Evolutionary conservation across 2,888 invertebrate species (phyloP).

Genomic region (Andrena trimmerana): DNA sequence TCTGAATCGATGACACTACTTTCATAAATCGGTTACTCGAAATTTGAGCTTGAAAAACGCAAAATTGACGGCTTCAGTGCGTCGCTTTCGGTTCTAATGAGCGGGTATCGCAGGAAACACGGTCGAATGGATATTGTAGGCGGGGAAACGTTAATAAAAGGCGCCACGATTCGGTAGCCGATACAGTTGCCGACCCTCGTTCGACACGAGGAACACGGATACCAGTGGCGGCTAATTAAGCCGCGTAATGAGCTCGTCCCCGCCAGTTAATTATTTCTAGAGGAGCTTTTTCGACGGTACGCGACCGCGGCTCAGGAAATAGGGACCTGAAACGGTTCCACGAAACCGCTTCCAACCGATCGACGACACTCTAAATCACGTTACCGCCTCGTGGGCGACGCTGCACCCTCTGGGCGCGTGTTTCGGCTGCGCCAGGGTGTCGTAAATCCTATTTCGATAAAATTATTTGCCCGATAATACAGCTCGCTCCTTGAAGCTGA

Average conservation of each 20-base stretch:
- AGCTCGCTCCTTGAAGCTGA: background rate
- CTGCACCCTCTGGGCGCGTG: background rate
- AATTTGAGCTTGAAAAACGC: background rate
- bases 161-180: constrained; percentile 38
- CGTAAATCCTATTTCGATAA: background rate
- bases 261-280: constrained; percentile 77
- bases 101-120: constrained; percentile 33
- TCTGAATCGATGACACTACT: too few species aligned
- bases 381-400: constrained; percentile 13
- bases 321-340: constrained; percentile 72
- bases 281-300: background rate
- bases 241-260: constrained; percentile 78
- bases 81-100: background rate
- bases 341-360: constrained; percentile 63
- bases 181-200: constrained; percentile 26
- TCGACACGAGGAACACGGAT: constrained; percentile 13
- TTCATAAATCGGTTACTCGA: background rate
- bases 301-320: constrained; percentile 57
- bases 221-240: constrained; percentile 76
- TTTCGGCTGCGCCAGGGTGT: too few species aligned
- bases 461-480: background rate
- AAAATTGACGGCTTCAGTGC: background rate
- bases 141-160: constrained; percentile 25
- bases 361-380: constrained; percentile 69
- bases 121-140: background rate